phyloP scores from a whole-genome alignment of 2,888 invertebrate species.

The Spilarctia lutea region DNA sequence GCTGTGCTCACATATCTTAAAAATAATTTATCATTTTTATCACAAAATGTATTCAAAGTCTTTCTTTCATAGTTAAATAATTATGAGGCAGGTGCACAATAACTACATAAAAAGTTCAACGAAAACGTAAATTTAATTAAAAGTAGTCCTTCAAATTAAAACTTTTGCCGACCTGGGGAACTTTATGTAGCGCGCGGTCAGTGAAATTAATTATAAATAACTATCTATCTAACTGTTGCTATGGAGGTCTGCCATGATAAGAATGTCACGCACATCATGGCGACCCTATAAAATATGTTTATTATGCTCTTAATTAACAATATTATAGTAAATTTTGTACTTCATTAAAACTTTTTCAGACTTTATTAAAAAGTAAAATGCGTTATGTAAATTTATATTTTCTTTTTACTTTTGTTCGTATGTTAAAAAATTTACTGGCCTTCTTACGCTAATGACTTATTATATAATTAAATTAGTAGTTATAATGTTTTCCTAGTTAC shows the following conservation, averaged over 20 bases:
- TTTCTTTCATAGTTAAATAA: constrained; percentile 5
- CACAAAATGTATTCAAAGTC: constrained; percentile 2
- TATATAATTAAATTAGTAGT: too few relatives aligned
- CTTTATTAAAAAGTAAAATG: too few relatives aligned
- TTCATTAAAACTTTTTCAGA: too few relatives aligned
- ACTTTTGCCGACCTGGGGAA: neutral
- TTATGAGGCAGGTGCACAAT: constrained; percentile 21
- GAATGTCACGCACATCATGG: neutral
- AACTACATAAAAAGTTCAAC: constrained; percentile 13
- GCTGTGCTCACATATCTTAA: too few relatives aligned
- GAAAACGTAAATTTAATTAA: constrained; percentile 11
- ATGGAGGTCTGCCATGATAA: neutral
- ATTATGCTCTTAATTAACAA: neutral
- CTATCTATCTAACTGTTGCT: neutral
- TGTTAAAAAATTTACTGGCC: too few relatives aligned
- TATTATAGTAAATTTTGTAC: neutral
- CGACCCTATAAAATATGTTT: neutral
- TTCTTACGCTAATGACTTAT: too few relatives aligned
- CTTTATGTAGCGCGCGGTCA: neutral
- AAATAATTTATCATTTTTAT: neutral
- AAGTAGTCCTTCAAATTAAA: neutral
- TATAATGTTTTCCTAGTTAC: too few relatives aligned
- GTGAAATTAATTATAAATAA: constrained; percentile 5
- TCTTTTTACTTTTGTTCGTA: too few relatives aligned
- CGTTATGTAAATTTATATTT: too few relatives aligned